Evolutionary conservation across 2,888 invertebrate genomes (phyloP).

Genomic region (Acronicta leporina): DNA sequence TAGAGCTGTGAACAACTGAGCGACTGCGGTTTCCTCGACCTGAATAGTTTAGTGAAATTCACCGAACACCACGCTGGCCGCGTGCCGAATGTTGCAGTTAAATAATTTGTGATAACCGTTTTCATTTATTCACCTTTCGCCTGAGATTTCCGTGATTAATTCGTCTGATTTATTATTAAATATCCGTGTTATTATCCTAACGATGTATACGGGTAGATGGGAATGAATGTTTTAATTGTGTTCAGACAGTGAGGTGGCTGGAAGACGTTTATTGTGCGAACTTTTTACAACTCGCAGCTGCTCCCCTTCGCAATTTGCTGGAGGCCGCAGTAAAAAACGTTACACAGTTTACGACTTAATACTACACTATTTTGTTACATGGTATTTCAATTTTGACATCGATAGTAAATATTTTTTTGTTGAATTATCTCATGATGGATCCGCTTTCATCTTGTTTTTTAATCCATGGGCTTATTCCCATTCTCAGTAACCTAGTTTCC

Average conservation of each 20-base stretch:
- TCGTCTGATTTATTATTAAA: slow-evolving; percentile 67
- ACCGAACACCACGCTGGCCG: slow-evolving; percentile 80
- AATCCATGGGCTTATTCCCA: no score
- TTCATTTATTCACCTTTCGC: slow-evolving; percentile 82
- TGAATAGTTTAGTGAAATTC: slow-evolving; percentile 85
- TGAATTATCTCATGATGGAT: no score
- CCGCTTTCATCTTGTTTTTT: no score
- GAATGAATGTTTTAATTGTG: slow-evolving; percentile 64
- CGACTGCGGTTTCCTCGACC: slow-evolving; percentile 83
- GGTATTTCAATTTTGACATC: slow-evolving; percentile 57
- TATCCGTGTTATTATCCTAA: slow-evolving; percentile 41
- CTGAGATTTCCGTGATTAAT: slow-evolving; percentile 71
- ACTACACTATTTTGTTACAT: slow-evolving; percentile 60
- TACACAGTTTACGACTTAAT: slow-evolving; percentile 69
- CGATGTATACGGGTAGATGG: slow-evolving; percentile 42
- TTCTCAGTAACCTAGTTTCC: no score
- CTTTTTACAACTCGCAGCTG: slow-evolving; percentile 79
- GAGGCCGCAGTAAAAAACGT: slow-evolving; percentile 71
- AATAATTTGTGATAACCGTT: slow-evolving; percentile 86
- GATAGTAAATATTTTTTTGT: slow-evolving; percentile 1
- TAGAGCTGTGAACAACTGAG: slow-evolving; percentile 78
- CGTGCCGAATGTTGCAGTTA: slow-evolving; percentile 84
- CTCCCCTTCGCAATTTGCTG: slow-evolving; percentile 71
- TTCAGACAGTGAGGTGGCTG: slow-evolving; percentile 62
- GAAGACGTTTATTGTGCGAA: slow-evolving; percentile 74